phyloP scores from a whole-genome alignment of 2,888 invertebrate genomes.

The Rhagonycha lutea region DNA sequence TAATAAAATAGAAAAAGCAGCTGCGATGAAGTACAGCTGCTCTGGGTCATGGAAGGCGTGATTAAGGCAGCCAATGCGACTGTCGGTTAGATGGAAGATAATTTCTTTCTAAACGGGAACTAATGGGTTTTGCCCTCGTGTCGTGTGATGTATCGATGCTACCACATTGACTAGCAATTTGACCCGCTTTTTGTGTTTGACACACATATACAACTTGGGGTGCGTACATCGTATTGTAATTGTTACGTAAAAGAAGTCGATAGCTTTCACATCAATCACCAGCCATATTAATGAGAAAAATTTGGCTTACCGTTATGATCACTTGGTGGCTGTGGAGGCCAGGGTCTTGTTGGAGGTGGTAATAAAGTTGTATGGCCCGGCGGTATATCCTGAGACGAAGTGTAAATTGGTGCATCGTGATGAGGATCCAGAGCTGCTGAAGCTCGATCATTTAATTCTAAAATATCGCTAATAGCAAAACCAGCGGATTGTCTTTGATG shows the following conservation, averaged over 20 bases:
- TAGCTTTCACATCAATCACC: background rate
- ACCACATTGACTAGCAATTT: constrained; percentile 24
- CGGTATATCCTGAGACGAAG: constrained; percentile 54
- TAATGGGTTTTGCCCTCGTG: constrained; percentile 27
- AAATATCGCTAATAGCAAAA: constrained; percentile 91
- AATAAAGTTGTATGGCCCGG: constrained; percentile 32
- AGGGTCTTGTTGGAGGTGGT: constrained; percentile 43
- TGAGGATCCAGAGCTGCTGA: constrained; percentile 56
- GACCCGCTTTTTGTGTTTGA: constrained; percentile 22
- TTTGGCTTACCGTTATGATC: constrained; percentile 45
- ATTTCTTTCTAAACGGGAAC: constrained; percentile 28
- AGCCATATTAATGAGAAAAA: background rate
- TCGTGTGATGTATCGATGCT: constrained; percentile 27
- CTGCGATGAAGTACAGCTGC: constrained; percentile 28
- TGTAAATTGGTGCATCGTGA: constrained; percentile 43
- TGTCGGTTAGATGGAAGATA: constrained; percentile 26
- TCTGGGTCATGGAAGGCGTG: constrained; percentile 34
- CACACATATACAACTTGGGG: background rate
- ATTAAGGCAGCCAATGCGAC: constrained; percentile 31
- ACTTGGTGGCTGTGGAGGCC: constrained; percentile 44
- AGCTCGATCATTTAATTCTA: constrained; percentile 78
- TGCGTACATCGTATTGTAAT: background rate
- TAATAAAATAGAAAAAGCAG: constrained; percentile 21
- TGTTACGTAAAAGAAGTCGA: background rate
- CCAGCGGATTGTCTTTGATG: constrained; percentile 71